Percentiles rank a stretch among this genome's conserved stretches.
These are phyloP conservation scores for Ellobius talpinus DNA, from an alignment of 2,113 vertebrate genomes.

Conservation along the genomic window DNA sequence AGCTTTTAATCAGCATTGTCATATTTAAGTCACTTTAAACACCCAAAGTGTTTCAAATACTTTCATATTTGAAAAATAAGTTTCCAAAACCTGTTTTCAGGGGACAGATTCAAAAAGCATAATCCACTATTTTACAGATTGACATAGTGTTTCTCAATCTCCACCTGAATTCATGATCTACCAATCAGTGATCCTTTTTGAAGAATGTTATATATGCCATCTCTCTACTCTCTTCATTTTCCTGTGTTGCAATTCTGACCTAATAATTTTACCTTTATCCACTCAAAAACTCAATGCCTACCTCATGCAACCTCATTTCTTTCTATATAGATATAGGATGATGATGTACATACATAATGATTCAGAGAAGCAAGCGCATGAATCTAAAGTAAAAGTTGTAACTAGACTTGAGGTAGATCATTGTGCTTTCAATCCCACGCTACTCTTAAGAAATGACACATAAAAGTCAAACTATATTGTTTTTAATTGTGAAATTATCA, in stretches of 20 bases:
- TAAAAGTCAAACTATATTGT: conserved; percentile 18
- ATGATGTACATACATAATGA: not conserved
- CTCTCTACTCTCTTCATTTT: not conserved
- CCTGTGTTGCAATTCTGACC: not conserved
- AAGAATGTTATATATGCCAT: not conserved
- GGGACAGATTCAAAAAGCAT: not conserved
- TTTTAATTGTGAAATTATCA: conserved; percentile 33
- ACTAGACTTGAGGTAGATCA: not conserved
- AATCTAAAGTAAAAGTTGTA: not conserved
- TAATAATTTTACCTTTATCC: not conserved
- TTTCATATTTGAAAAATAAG: not conserved
- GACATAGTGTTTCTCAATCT: not conserved
- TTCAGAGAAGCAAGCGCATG: not conserved
- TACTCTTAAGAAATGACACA: not conserved
- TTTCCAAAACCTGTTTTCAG: not conserved
- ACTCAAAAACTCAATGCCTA: not conserved
- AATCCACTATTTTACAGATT: not conserved
- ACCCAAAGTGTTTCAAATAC: not conserved
- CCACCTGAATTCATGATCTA: not conserved
- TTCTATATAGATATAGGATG: not conserved
- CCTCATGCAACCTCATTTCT: not conserved
- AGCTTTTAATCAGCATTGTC: not conserved
- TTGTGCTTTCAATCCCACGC: not conserved
- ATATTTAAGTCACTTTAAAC: not conserved
- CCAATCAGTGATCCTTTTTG: not conserved